Evolutionary conservation across 2,888 invertebrate species (phyloP).

Genomic region (Saturnia pavonia): DNA sequence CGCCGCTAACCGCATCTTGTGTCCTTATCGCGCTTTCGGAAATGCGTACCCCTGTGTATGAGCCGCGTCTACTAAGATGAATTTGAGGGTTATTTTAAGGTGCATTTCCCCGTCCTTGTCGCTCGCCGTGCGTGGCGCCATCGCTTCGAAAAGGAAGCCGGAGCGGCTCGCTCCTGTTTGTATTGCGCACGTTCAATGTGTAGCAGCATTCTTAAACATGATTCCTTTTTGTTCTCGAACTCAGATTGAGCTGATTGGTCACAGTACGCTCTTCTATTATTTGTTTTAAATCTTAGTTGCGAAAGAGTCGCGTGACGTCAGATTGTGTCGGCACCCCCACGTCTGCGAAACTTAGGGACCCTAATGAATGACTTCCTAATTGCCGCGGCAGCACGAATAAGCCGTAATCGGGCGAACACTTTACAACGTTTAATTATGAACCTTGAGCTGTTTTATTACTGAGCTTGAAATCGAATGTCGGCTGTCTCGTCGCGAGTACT

Average conservation of each 20-base stretch:
- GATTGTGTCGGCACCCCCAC: slow-evolving; percentile 74
- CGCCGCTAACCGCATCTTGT: slow-evolving; percentile 78
- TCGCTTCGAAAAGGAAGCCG: slow-evolving; percentile 54
- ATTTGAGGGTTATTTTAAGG: slow-evolving; percentile 77
- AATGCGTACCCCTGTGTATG: slow-evolving; percentile 64
- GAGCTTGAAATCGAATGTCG: slow-evolving; percentile 73
- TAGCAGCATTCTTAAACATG: slow-evolving; percentile 19
- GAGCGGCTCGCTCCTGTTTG: slow-evolving; percentile 70
- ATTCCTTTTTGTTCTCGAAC: slow-evolving; percentile 1
- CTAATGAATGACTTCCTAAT: slow-evolving; percentile 82
- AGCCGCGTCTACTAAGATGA: slow-evolving; percentile 60
- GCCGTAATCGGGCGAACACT: slow-evolving; percentile 74
- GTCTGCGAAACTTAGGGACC: slow-evolving; percentile 82
- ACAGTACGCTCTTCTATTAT: neutral
- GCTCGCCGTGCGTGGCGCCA: slow-evolving; percentile 74
- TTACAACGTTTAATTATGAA: slow-evolving; percentile 68
- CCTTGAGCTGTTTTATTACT: slow-evolving; percentile 69
- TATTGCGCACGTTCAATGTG: slow-evolving; percentile 40
- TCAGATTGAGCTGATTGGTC: neutral
- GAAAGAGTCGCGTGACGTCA: slow-evolving; percentile 63
- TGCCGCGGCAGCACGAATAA: slow-evolving; percentile 77
- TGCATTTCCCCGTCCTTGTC: slow-evolving; percentile 71
- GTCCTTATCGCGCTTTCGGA: slow-evolving; percentile 71
- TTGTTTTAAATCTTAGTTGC: slow-evolving; percentile 28
- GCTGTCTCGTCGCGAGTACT: slow-evolving; percentile 63